phyloP scores from a whole-genome alignment of 2,888 invertebrate species.

The Ophion ellenae region DNA sequence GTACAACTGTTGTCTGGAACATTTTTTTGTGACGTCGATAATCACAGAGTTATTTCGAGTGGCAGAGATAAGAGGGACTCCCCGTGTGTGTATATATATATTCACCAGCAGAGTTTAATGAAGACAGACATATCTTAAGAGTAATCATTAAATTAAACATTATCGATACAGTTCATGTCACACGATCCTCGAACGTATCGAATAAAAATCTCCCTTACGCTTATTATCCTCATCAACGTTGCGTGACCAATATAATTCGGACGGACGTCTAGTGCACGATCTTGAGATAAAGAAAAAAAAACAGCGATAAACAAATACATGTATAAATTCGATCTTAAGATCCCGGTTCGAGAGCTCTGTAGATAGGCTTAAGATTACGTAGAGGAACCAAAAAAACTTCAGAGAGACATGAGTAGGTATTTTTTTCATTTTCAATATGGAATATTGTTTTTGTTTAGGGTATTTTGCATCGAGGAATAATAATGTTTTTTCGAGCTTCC shows the following conservation, averaged over 20 bases:
- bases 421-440: too few relatives aligned
- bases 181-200: slow-evolving; percentile 61
- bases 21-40: too few relatives aligned
- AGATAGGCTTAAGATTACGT: neutral
- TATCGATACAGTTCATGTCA: slow-evolving; percentile 49
- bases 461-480: too few relatives aligned
- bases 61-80: too few relatives aligned
- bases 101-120: slow-evolving; percentile 55
- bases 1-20: too few relatives aligned
- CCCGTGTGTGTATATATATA: slow-evolving; percentile 8
- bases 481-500: too few relatives aligned
- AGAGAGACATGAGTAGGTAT: too few relatives aligned
- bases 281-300: slow-evolving; percentile 16
- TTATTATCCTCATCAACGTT: slow-evolving; percentile 41
- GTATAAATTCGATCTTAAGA: neutral
- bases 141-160: slow-evolving; percentile 58
- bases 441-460: too few relatives aligned
- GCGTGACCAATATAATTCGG: slow-evolving; percentile 71
- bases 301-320: neutral
- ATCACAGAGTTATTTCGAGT: too few relatives aligned
- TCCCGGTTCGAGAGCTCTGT: neutral
- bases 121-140: slow-evolving; percentile 64
- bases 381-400: too few relatives aligned
- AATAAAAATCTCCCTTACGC: slow-evolving; percentile 60
- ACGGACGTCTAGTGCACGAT: slow-evolving; percentile 74